Evolutionary conservation across 92 coral and sea anemone species (phyloP), one percentile per base, ranked within the genome.

Genomic region (Galaxea fascicularis): DNA sequence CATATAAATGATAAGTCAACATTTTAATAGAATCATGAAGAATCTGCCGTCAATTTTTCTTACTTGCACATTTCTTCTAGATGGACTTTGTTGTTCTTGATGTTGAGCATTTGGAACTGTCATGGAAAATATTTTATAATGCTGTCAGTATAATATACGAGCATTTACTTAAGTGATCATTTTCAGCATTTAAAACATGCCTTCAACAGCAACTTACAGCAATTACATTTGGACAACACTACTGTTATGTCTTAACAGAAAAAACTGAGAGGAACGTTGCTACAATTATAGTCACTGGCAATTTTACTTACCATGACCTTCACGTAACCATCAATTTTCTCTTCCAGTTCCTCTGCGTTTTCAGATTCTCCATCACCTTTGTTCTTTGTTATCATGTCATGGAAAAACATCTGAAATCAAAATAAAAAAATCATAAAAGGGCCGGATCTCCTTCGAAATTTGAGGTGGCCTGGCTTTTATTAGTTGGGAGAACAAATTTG

Each of bases 41-140:
- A 69, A 30, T 18, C 10, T 8, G 47, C 16, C 8, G 14, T 30
- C 16, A 15, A 58, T 1, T 13, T 35, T 31, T 26, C 86, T 58
- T 14, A 82, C 86, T 82, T 82, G 86, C 86, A 82, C 86, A 82
- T 82, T 8, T 82, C 70, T 69, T 82, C 78, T 0, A 82, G 57
- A 10, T 20, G 9, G 49, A 71, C 67, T 71, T 71, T 82, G 15
- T 21, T 69, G n/a, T 46, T 56, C 41, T 71, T 56, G 8, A 82
- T 82, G 77, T 59, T 35, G 14, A 30, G 28, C 86, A 82, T 82
- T 22, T 57, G 47, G 26, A 69, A 59, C 86, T 82, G 86, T 16
- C 20, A 70, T 28, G 39, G 6, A 18, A 18, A 26, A 45, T 12
- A 60, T 21, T 0, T 24, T 2, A 2, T 35, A 35, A 2, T 35